These are phyloP conservation scores for Danio kyathit DNA, from an alignment of 2,797 vertebrate species.

Conservation along the genomic window DNA sequence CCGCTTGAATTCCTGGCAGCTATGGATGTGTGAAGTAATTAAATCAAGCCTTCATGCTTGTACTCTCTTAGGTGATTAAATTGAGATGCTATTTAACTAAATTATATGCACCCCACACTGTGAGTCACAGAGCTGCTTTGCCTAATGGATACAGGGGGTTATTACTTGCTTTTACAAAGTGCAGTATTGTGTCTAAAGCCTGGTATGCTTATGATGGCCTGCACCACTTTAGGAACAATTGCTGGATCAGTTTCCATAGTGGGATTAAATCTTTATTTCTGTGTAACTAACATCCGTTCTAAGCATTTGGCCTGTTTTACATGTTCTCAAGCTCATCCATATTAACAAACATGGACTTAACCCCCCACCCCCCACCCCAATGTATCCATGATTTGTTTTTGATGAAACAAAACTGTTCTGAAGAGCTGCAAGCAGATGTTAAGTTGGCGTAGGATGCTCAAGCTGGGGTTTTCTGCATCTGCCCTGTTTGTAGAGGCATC, in stretches of 20 bases:
- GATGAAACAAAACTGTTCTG: background rate
- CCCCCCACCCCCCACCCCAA: background rate
- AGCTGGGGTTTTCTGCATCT: background rate
- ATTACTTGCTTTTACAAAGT: constrained; percentile 17
- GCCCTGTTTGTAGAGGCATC: constrained; percentile 1
- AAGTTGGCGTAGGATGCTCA: background rate
- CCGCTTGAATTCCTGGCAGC: constrained; percentile 7
- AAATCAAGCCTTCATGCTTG: constrained; percentile 34
- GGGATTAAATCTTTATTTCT: background rate
- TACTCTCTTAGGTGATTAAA: constrained; percentile 44
- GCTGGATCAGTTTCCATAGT: background rate
- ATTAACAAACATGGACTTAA: background rate
- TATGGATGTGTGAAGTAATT: constrained; percentile 36
- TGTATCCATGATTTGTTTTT: background rate
- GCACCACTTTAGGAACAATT: background rate
- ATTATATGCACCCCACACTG: constrained; percentile 31
- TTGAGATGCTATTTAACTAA: constrained; percentile 37
- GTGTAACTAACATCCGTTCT: background rate
- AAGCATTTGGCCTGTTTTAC: background rate
- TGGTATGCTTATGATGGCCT: background rate
- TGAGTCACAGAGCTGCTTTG: constrained; percentile 26
- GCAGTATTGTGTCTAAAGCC: constrained; percentile 10
- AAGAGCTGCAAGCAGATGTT: constrained; percentile 24
- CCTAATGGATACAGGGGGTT: constrained; percentile 26
- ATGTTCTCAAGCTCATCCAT: background rate